Base-by-base conservation (phyloP, 2,113 vertebrate species). In the Nicator chloris region DNA sequence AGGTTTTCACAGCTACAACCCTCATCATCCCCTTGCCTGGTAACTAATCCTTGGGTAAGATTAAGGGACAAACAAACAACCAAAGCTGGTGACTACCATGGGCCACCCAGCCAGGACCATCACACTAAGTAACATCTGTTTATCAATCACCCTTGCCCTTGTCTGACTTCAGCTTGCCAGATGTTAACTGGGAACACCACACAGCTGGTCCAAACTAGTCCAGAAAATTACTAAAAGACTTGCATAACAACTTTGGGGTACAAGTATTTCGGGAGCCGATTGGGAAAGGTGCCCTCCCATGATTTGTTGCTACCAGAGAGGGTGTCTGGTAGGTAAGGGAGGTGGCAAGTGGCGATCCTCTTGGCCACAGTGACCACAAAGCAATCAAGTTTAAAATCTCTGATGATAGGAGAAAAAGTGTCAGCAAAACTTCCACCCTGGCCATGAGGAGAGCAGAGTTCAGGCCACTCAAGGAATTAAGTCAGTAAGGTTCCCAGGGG, bases 281-380 rank as follows among this genome's bases (percentile, higher is more conserved):
- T 22, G 44, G 30, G 53, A 82, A 66, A 82, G 28, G 51, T 51
- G 45, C 5, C 42, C 44, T 33, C 28, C 33, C 37, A 11, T 33
- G 22, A 73, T 24, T 44, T 66, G 60, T 45, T 73, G 33, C 35
- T 65, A 66, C 24, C 33, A 51, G 51, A 59, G 37, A 59, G 23
- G 28, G 19, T 60, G 23, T 44, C 4, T 61, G 59, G 59, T 61
- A 61, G 11, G 1, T 45, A 44, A 82, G 28, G 24, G 68, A 51
- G 24, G 28, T 53, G 37, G 20, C 0, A 0, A 17, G 21, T 39
- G 15, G 37, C 54, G 33, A 53, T 33, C 3, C 0, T n/a, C 51
- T 66, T 51, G 68, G 68, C 50, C 44, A 44, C 37, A 72, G 37
- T 19, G 19, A 44, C 33, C 68, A 73, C 50, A 37, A 59, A 51